A percentile compares a stretch with the other conserved stretches of the same genome.
Evolutionary conservation across 2,113 vertebrate genomes (phyloP).

Genomic region (Cygnus atratus): DNA sequence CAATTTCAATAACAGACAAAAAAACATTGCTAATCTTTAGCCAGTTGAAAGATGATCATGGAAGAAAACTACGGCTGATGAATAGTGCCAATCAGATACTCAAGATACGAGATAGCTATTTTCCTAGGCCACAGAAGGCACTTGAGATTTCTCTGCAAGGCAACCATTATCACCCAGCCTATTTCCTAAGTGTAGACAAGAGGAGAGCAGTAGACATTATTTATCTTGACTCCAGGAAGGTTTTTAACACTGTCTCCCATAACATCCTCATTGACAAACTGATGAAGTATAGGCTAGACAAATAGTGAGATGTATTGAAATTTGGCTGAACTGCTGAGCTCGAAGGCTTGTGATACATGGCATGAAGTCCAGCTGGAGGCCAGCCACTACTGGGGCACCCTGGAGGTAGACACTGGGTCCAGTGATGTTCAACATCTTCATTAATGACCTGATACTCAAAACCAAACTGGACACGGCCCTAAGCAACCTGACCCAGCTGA

Average conservation of each 20-base stretch:
- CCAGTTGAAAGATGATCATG: background rate
- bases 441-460: background rate
- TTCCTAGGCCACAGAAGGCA: background rate
- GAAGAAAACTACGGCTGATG: background rate
- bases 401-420: background rate
- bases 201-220: background rate
- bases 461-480: background rate
- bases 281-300: background rate
- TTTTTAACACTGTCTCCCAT: background rate
- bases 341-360: background rate
- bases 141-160: background rate
- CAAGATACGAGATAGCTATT: background rate
- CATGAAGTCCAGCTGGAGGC: background rate
- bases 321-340: background rate
- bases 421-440: background rate
- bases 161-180: background rate
- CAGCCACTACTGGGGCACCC: background rate
- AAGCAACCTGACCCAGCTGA: background rate
- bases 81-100: background rate
- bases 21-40: background rate
- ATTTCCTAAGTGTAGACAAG: background rate
- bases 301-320: background rate
- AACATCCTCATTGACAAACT: background rate
- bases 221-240: background rate
- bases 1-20: background rate